A percentile compares a stretch with the other conserved stretches of the same genome.
Conservation (phyloP, 2,888 invertebrate species). For the Allacma fusca region DNA sequence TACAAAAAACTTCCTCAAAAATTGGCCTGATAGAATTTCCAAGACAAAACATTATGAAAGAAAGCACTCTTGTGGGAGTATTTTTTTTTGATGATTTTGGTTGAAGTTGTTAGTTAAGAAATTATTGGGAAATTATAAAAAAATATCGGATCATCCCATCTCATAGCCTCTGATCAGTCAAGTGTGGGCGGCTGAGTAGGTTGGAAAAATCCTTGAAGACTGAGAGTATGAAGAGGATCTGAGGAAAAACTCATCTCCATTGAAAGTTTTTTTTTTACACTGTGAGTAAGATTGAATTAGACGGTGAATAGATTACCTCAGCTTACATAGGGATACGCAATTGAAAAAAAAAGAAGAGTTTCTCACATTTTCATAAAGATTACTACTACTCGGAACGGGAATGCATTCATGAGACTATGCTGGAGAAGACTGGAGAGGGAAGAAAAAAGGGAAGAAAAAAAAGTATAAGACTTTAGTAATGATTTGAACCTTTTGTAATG, state of each 20-base stretch:
- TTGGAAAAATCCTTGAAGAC: too few species aligned
- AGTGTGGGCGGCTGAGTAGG: too few species aligned
- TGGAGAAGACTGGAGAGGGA: background rate
- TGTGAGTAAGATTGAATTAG: conserved; percentile 20
- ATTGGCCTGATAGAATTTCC: too few species aligned
- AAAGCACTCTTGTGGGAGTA: too few species aligned
- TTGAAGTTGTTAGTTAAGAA: too few species aligned
- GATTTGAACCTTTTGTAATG: conserved; percentile 28
- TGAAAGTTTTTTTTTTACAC: conserved; percentile 9
- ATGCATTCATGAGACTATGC: too few species aligned
- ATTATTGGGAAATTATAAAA: too few species aligned
- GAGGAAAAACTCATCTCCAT: background rate
- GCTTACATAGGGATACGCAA: conserved; percentile 5
- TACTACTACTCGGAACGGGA: background rate
- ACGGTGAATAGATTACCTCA: conserved; percentile 24
- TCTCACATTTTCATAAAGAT: conserved; percentile 19
- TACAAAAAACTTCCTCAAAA: too few species aligned
- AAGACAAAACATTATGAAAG: too few species aligned
- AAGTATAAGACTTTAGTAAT: conserved; percentile 18
- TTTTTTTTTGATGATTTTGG: too few species aligned
- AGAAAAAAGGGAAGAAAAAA: conserved; percentile 4
- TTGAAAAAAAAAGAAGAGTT: conserved; percentile 16
- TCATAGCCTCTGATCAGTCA: too few species aligned
- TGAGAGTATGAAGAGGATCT: background rate
- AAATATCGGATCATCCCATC: too few species aligned